Percentiles rank a stretch among this genome's conserved stretches.
These are phyloP conservation scores for Sipha flava DNA, from an alignment of 1,140 invertebrate genomes.

Conservation along the genomic window DNA sequence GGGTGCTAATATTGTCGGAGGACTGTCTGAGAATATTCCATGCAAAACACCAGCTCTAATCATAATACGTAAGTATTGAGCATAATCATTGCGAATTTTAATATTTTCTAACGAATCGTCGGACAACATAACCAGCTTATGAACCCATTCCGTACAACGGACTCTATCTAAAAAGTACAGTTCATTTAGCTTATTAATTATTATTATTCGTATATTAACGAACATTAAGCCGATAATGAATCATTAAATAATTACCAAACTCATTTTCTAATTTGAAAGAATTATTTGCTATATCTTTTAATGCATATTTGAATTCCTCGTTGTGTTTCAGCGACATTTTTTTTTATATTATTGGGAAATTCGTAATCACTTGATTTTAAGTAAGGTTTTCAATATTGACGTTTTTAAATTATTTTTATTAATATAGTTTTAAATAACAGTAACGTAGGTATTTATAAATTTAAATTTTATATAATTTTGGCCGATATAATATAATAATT, in stretches of 20 bases:
- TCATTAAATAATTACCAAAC: slow-evolving; percentile 36
- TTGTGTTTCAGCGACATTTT: slow-evolving; percentile 36
- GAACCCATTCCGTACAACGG: slow-evolving; percentile 47
- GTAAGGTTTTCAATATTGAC: no score
- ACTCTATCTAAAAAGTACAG: slow-evolving; percentile 44
- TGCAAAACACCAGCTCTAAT: slow-evolving; percentile 45
- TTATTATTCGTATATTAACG: background rate
- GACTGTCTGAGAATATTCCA: slow-evolving; percentile 45
- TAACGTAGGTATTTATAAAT: no score
- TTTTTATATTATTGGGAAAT: slow-evolving; percentile 20
- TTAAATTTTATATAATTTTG: no score
- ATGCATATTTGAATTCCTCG: slow-evolving; percentile 40
- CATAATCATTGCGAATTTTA: slow-evolving; percentile 47
- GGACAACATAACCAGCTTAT: slow-evolving; percentile 44
- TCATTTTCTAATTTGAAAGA: slow-evolving; percentile 37
- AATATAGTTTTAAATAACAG: background rate
- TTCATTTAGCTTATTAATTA: background rate
- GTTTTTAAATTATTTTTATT: background rate
- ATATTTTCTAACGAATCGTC: slow-evolving; percentile 44
- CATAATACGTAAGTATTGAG: slow-evolving; percentile 47
- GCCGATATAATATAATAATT: no score
- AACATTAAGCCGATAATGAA: no score
- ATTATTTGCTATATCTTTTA: slow-evolving; percentile 38
- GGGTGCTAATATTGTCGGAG: slow-evolving; percentile 42
- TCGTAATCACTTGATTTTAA: background rate